Percentiles rank a stretch among this genome's conserved stretches.
Conservation (phyloP, 2,113 vertebrate genomes). For the Atlantisia rogersi region DNA sequence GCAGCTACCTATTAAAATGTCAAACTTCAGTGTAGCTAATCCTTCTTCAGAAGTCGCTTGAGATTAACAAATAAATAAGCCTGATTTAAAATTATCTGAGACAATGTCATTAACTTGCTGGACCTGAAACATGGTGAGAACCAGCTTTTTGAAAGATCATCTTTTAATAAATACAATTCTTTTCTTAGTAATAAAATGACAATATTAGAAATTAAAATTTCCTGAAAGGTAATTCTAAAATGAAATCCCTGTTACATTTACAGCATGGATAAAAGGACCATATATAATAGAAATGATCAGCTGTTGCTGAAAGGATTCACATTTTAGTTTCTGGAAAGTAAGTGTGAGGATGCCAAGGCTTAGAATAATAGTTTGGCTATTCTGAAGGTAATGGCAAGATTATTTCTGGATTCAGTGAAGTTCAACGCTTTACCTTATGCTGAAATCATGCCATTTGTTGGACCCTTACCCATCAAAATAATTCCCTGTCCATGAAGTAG, state of each 20-base stretch:
- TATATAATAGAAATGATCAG: background rate
- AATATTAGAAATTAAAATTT: background rate
- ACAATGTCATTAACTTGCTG: background rate
- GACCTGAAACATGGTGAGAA: background rate
- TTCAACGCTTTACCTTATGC: background rate
- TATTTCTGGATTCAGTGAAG: background rate
- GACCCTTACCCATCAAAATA: background rate
- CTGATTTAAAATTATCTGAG: conserved; percentile 11
- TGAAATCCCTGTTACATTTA: background rate
- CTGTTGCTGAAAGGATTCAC: background rate
- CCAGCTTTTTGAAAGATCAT: background rate
- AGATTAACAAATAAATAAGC: conserved; percentile 27
- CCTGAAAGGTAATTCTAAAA: background rate
- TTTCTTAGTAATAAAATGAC: background rate
- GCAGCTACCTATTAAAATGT: conserved; percentile 18
- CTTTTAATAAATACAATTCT: background rate
- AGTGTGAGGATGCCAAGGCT: background rate
- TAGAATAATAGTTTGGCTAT: background rate
- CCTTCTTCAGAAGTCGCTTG: background rate
- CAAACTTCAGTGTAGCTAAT: conserved; percentile 11
- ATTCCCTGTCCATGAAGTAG: background rate
- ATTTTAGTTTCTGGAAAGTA: background rate
- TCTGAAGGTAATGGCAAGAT: background rate
- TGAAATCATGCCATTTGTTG: background rate
- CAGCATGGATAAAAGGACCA: background rate